Percentiles rank a stretch among this genome's conserved stretches.
phyloP scores from a whole-genome alignment of 2,888 invertebrate species.

The Pheosia gnoma region DNA sequence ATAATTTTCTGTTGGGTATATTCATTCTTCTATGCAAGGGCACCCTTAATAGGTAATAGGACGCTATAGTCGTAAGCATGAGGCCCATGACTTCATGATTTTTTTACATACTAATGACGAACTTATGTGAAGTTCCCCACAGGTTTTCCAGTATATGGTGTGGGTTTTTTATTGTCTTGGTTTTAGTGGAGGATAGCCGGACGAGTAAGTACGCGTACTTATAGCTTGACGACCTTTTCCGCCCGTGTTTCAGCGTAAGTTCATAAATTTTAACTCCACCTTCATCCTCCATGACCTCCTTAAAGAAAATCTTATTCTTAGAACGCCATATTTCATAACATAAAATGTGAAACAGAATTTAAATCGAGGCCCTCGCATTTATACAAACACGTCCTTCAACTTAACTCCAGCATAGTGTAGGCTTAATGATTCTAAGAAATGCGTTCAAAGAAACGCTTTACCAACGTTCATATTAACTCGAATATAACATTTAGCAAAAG shows the following conservation, averaged over 20 bases:
- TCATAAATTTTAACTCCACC: not conserved
- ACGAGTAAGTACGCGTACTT: too few relatives aligned
- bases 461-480: not conserved
- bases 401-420: conserved; percentile 24
- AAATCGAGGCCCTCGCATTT: conserved; percentile 14
- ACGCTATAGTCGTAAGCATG: not conserved
- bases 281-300: not conserved
- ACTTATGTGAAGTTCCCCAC: not conserved
- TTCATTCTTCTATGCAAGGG: not conserved
- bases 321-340: conserved; percentile 14
- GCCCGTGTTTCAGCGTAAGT: too few relatives aligned
- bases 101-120: too few relatives aligned
- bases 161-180: not conserved
- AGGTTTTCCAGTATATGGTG: not conserved
- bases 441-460: conserved; percentile 9
- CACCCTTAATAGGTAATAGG: not conserved
- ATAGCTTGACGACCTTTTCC: too few relatives aligned
- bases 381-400: conserved; percentile 19
- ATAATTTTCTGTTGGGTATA: not conserved
- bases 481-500: not conserved
- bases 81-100: not conserved
- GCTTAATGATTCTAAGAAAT: conserved; percentile 38
- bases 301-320: not conserved
- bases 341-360: conserved; percentile 33
- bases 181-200: too few relatives aligned